Base-by-base conservation (phyloP, 2,113 vertebrate genomes). In the Salvator merianae region DNA sequence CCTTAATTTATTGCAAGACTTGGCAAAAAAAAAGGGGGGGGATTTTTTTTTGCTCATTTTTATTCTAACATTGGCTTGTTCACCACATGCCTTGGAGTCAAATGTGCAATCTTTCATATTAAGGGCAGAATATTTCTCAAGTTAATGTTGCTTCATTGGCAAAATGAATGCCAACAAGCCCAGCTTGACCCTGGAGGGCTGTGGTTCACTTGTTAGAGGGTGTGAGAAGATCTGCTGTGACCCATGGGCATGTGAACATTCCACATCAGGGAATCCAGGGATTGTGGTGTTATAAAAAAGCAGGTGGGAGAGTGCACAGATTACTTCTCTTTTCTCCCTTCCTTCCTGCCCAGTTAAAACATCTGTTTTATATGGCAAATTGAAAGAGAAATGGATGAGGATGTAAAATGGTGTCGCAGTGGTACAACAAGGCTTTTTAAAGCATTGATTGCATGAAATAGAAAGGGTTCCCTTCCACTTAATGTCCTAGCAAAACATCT, bases 191-290 rank as follows among this genome's bases (percentile, higher is more conserved):
- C 63, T 87, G 76, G 62, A 91, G 70, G 71, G 68, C 59, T 43
- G 30, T 79, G 24, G 70, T 24, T 0, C 66, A n/a, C 66, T 16
- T 50, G 74, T 65, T 70, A 77, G 32, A 87, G 38, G 20, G 50
- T 80, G 63, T 85, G 32, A 65, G 90, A 71, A 36, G 32, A 90
- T 88, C 84, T 75, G 77, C 9, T 68, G 26, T 70, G 82, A 36
- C 76, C 81, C 30, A 6, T 55, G 85, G 88, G 80, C 2, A 43
- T 22, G 12, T 86, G 75, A 86, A 32, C 43, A 40, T 40, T 63
- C 88, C 74, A 40, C 84, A 90, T 85, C n/a, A 88, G 81, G 34
- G 77, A 62, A 84, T 86, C 78, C 81, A 13, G 38, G 72, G 75
- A 90, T 72, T 50, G 22, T 38, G 16, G 24, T 69, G 68, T 6